phyloP scores from a whole-genome alignment of 2,797 vertebrate species.

The Gallirallus australis region DNA sequence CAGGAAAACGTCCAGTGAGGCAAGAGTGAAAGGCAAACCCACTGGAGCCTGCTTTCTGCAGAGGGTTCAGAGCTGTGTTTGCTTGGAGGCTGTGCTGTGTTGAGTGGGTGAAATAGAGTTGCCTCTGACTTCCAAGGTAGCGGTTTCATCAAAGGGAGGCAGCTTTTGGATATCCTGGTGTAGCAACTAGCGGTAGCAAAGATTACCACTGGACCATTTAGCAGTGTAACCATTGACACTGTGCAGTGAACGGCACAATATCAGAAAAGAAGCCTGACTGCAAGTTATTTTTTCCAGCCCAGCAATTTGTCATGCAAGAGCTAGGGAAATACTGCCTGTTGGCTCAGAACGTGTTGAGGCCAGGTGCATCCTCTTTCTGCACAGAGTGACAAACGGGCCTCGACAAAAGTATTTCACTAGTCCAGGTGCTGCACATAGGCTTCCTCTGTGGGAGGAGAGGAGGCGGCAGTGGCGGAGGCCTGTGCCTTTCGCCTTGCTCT shows the following conservation, averaged over 20 bases:
- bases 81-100: background rate
- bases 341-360: background rate
- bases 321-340: slow-evolving; percentile 1
- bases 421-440: background rate
- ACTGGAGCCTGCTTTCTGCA: background rate
- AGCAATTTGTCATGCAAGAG: background rate
- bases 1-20: too few species aligned
- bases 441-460: background rate
- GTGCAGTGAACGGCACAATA: background rate
- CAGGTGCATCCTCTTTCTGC: slow-evolving; percentile 61
- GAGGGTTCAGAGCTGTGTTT: background rate
- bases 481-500: background rate
- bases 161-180: background rate
- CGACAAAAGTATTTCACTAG: background rate
- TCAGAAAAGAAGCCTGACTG: background rate
- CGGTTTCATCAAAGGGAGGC: background rate
- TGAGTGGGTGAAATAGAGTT: background rate
- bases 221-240: background rate
- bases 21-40: background rate
- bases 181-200: background rate
- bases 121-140: background rate
- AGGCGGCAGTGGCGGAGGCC: background rate
- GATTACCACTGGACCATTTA: background rate
- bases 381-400: background rate
- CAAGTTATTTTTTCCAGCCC: background rate